A percentile compares a stretch with the other conserved stretches of the same genome.
Conservation (phyloP, 1,140 invertebrate genomes). For the Drosophila orena region DNA sequence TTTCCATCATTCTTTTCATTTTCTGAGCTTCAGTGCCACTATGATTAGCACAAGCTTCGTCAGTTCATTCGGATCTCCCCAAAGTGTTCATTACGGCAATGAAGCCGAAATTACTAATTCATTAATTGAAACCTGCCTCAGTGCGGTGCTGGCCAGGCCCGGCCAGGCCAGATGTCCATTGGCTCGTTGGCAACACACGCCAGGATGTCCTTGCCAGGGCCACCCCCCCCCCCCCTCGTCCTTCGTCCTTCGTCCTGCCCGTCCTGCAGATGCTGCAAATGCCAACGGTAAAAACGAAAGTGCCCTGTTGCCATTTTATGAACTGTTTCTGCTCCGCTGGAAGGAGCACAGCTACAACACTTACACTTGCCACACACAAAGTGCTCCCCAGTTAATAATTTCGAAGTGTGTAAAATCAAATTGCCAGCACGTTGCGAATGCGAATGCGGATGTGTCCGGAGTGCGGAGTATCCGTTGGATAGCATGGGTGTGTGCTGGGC, state of each 20-base stretch:
- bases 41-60: conserved; percentile 9
- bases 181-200: conserved; percentile 36
- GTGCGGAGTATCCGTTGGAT: conserved; percentile 24
- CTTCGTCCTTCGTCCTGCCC: no score
- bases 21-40: background rate
- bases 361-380: conserved; percentile 73
- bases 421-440: conserved; percentile 45
- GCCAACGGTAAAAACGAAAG: conserved; percentile 77
- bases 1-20: no score
- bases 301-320: conserved; percentile 77
- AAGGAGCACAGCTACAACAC: conserved; percentile 60
- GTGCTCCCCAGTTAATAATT: conserved; percentile 84
- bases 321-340: conserved; percentile 48
- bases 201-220: conserved; percentile 13
- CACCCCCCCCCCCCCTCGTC: background rate
- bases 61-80: conserved; percentile 6
- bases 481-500: conserved; percentile 19
- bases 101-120: conserved; percentile 78
- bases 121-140: conserved; percentile 71
- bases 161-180: conserved; percentile 32
- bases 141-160: conserved; percentile 16
- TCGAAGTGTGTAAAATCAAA: conserved; percentile 79
- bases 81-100: conserved; percentile 71
- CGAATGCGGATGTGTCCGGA: conserved; percentile 21
- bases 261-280: conserved; percentile 65